Conservation (phyloP, 2,888 invertebrate genomes). For the Tipula unca region DNA sequence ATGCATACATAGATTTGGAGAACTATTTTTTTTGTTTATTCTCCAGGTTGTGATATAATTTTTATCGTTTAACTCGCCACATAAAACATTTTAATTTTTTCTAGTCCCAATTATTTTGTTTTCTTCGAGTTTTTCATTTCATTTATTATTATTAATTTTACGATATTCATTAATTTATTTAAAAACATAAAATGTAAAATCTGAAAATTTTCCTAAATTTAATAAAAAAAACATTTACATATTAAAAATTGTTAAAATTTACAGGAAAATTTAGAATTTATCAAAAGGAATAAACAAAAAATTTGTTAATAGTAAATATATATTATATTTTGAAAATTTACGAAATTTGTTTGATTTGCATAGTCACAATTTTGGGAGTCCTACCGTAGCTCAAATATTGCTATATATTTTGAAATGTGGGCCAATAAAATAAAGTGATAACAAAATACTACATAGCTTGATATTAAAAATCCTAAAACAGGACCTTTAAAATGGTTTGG, state of each 20-base stretch:
- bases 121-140: background rate
- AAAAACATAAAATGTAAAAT: background rate
- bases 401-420: too few species aligned
- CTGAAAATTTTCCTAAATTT: background rate
- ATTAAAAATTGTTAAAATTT: background rate
- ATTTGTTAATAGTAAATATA: background rate
- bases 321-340: background rate
- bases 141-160: background rate
- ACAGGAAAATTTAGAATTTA: background rate
- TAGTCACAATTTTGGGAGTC: too few species aligned
- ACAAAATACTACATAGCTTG: too few species aligned
- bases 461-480: too few species aligned
- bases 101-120: background rate
- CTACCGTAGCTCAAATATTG: too few species aligned
- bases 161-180: background rate
- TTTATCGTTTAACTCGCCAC: too few species aligned
- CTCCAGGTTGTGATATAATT: too few species aligned
- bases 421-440: too few species aligned
- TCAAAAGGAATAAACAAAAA: background rate
- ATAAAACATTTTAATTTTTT: conserved; percentile 8
- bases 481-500: too few species aligned
- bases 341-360: background rate
- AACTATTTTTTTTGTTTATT: background rate
- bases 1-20: background rate
- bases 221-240: background rate